These are phyloP conservation scores for Podarcis lilfordi DNA, from an alignment of 2,797 vertebrate species.

Conservation along the genomic window DNA sequence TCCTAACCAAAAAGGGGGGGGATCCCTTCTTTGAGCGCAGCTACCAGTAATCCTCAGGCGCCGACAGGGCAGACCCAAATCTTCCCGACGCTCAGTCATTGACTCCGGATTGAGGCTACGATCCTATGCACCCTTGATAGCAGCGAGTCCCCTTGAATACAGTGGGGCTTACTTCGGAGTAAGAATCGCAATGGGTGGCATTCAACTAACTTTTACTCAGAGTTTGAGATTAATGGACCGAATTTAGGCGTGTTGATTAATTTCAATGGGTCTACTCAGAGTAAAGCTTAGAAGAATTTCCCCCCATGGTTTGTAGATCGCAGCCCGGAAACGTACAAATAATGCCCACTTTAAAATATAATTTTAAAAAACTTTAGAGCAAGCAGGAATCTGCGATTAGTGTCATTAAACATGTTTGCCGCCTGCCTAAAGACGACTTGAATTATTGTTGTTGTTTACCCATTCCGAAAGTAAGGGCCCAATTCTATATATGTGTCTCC, in stretches of 20 bases:
- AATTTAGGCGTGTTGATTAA: no score
- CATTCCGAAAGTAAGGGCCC: background rate
- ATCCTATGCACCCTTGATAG: background rate
- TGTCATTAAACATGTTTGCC: background rate
- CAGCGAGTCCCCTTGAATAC: background rate
- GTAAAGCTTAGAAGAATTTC: no score
- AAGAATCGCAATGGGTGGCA: background rate
- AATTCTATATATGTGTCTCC: background rate
- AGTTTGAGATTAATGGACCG: no score
- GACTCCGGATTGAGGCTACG: no score
- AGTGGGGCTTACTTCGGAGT: background rate
- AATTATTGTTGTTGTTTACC: background rate
- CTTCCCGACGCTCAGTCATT: background rate
- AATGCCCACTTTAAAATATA: no score
- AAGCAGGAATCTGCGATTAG: background rate
- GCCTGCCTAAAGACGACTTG: background rate
- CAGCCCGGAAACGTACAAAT: background rate
- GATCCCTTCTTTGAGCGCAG: background rate
- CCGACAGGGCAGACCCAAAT: background rate
- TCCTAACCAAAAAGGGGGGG: background rate
- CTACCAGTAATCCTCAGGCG: background rate
- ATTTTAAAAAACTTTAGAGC: background rate
- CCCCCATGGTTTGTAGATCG: no score
- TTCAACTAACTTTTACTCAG: no score
- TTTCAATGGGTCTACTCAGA: no score